Evolutionary conservation across 2,113 vertebrate species (phyloP).

Genomic region (Salvelinus alpinus): DNA sequence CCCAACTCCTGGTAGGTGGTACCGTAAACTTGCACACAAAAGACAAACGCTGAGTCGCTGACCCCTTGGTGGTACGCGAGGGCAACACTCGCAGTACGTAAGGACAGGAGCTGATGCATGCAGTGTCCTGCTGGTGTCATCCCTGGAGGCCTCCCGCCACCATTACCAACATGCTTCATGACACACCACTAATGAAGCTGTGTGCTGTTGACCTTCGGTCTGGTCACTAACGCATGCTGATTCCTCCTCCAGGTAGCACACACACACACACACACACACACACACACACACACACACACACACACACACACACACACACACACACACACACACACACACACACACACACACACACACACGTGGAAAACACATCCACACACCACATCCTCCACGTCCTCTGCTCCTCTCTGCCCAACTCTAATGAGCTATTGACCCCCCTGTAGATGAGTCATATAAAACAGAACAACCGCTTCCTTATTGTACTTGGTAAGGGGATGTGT

Average conservation of each 20-base stretch:
- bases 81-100: too few relatives aligned
- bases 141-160: background rate
- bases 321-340: slow-evolving; percentile 35
- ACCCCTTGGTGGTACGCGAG: background rate
- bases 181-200: slow-evolving; percentile 60
- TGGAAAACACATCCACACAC: slow-evolving; percentile 13
- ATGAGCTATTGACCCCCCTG: slow-evolving; percentile 74
- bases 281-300: slow-evolving; percentile 12
- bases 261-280: slow-evolving; percentile 2
- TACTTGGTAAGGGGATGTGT: background rate
- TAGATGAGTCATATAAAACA: background rate
- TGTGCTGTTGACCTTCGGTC: slow-evolving; percentile 55
- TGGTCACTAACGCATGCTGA: slow-evolving; percentile 50
- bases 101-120: too few relatives aligned
- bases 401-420: slow-evolving; percentile 55
- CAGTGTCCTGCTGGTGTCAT: background rate
- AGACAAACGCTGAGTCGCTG: background rate
- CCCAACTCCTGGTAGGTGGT: too few relatives aligned
- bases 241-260: slow-evolving; percentile 60
- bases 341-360: slow-evolving; percentile 27
- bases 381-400: slow-evolving; percentile 18
- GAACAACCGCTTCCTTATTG: background rate
- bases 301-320: slow-evolving; percentile 11
- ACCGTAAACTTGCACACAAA: background rate
- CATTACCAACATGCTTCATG: slow-evolving; percentile 42